Base-by-base conservation (phyloP, 2,888 invertebrate genomes). In the Drosophila conformis region DNA sequence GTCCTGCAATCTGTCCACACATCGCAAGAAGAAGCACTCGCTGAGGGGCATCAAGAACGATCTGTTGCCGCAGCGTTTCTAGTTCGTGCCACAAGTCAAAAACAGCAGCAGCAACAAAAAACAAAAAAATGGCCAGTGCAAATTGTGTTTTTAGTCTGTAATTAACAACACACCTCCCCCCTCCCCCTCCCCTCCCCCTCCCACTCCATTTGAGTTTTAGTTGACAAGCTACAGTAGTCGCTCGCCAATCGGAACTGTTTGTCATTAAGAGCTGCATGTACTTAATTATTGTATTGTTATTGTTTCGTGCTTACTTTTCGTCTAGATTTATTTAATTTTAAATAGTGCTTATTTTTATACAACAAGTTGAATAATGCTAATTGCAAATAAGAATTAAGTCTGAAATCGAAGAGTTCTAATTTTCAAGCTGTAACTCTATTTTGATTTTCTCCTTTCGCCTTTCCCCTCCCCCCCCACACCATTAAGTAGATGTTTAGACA, bases 1-100 rank as follows among this genome's bases (percentile, higher is more conserved):
- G 64, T 91, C 91, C 15, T 91, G 91, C 64, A 91, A 91, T 72
- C 69, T 91, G 53, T 91, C 91, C 25, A 91, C 91, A 65, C 91
- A 91, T 70, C 91, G 91, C 58, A 91, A 91, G 62, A 91, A 91
- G 73, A 91, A 91, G 76, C 91, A 91, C 54, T 76, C 87, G 63
- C 63, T 92, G 40, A 86, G 92, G 62, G 91, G 91, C 64, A 82
- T 90, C 48, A 92, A 91, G 38, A 72, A 58, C 35, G 89, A 90
- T 0, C 42, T 88, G 46, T 15, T 90, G 67, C 84, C 87, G 67
- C 90, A 90, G 71, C 89, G 90, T 13, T 89, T 90, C 54, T 87
- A 86, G 36, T 25, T 25, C 57, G 31, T 7, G 42, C 42, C 42
- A 46, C 38, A 35, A 33, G n/a, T 2, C 31, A 21, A 29, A 36